Base-by-base conservation (phyloP, 2,888 invertebrate genomes). In the Phyllotreta striolata region DNA sequence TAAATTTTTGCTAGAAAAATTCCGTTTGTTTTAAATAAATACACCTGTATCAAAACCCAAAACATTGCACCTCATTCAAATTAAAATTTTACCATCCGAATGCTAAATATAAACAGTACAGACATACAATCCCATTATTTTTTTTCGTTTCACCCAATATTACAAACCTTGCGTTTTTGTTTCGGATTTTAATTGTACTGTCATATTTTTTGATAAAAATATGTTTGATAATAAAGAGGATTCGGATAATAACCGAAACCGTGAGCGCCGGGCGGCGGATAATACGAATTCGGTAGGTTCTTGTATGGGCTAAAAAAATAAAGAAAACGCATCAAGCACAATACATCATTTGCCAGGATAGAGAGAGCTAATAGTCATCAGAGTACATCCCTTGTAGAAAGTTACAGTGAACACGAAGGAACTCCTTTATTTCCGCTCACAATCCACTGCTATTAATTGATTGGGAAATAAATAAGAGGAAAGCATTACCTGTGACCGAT, bases 401-500 rank as follows among this genome's bases (percentile, higher is more conserved):
- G n/a, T n/a, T n/a, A n/a, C n/a, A n/a, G n/a, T n/a, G n/a, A n/a
- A n/a, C n/a, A n/a, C n/a, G n/a, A n/a, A n/a, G n/a, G n/a, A n/a
- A n/a, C n/a, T n/a, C n/a, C n/a, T n/a, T n/a, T n/a, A n/a, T 44
- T 44, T 44, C 8, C 7, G 12, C 2, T 12, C 9, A 44, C 1
- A 2, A 10, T 44, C 8, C 7, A 2, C 12, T 44, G 8, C 7
- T 6, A 44, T 44, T 14, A 7, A 10, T 9, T 4, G 12, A 44
- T 9, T 6, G 8, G 4, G 39, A 43, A 8, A 41, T 10, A 56
- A 44, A 24, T 10, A 56, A 3, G 3, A 35, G 12, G 37, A 4
- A 51, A 47, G n/a, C 41, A 49, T 73, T 91, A 93, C 92, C 93
- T 92, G 81, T 93, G 89, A 78, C 89, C 87, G 78, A 93, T 90